phyloP scores from a whole-genome alignment of 2,888 invertebrate genomes.

The Eucera pruinosa region DNA sequence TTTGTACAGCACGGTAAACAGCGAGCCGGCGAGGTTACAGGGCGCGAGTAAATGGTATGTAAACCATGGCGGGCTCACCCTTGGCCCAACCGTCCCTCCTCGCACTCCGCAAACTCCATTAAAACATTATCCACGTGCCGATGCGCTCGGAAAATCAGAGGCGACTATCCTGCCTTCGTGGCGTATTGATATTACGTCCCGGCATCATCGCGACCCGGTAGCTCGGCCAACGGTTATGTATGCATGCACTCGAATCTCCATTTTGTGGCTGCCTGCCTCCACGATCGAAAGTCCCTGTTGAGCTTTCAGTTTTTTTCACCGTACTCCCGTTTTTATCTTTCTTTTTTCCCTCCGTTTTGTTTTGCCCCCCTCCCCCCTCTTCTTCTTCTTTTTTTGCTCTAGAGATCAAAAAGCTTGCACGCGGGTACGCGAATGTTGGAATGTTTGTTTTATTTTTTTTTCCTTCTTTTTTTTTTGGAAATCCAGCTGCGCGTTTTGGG shows the following conservation, averaged over 20 bases:
- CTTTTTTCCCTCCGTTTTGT: background rate
- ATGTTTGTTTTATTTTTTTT: too few species aligned
- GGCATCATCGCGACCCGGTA: slow-evolving; percentile 49
- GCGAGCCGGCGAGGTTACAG: slow-evolving; percentile 75
- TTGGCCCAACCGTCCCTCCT: slow-evolving; percentile 73
- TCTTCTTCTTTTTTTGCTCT: background rate
- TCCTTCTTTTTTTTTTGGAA: background rate
- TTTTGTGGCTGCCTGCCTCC: slow-evolving; percentile 55
- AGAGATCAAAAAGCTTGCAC: slow-evolving; percentile 40
- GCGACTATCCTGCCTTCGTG: slow-evolving; percentile 75
- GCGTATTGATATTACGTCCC: slow-evolving; percentile 75
- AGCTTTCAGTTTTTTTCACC: slow-evolving; percentile 22
- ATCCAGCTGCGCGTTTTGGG: too few species aligned
- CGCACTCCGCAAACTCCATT: slow-evolving; percentile 84
- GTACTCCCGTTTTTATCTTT: background rate
- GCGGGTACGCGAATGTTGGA: too few species aligned
- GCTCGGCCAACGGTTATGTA: slow-evolving; percentile 35
- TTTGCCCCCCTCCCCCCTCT: background rate
- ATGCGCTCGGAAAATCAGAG: slow-evolving; percentile 84
- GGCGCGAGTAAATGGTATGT: slow-evolving; percentile 84
- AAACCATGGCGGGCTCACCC: slow-evolving; percentile 82
- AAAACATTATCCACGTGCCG: slow-evolving; percentile 84
- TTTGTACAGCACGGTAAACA: slow-evolving; percentile 83
- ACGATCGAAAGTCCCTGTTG: slow-evolving; percentile 54
- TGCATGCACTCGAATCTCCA: slow-evolving; percentile 67